These are phyloP conservation scores for Girardinichthys multiradiatus DNA, from an alignment of 2,113 vertebrate species.

Conservation along the genomic window DNA sequence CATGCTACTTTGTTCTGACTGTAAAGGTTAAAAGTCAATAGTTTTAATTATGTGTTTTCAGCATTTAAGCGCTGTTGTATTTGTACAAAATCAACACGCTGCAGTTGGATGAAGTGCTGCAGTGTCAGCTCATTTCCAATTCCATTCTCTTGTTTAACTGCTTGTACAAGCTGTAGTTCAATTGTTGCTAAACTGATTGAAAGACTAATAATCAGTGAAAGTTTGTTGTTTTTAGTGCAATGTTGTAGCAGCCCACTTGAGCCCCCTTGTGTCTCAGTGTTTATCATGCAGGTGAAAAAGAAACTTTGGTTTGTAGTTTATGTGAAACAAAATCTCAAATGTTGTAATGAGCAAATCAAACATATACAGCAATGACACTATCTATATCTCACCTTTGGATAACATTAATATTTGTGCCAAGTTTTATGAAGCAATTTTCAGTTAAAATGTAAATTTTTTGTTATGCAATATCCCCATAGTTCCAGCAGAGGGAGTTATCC, in stretches of 20 bases:
- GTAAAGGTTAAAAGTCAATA: neutral
- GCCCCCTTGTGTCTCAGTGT: slow-evolving; percentile 25
- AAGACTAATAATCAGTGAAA: neutral
- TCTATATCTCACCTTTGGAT: too few species aligned
- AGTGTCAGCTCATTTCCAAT: neutral
- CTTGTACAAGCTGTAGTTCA: neutral
- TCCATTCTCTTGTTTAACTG: neutral
- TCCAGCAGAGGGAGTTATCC: slow-evolving; percentile 42
- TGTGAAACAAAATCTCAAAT: neutral
- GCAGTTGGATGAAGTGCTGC: slow-evolving; percentile 1
- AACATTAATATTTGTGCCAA: too few species aligned
- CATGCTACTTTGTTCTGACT: neutral
- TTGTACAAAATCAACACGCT: neutral
- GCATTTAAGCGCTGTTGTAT: neutral
- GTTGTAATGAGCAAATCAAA: neutral
- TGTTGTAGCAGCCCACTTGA: slow-evolving; percentile 11
- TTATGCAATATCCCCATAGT: slow-evolving; percentile 2
- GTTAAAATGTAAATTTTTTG: too few species aligned
- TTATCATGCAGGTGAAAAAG: slow-evolving; percentile 13
- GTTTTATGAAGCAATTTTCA: too few species aligned
- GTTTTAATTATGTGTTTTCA: neutral
- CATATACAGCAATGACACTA: neutral
- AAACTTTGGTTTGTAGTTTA: neutral
- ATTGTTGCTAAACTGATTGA: slow-evolving; percentile 22
- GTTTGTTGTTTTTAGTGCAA: neutral